Evolutionary conservation across 2,888 invertebrate species (phyloP), one percentile per base, ranked within the genome.

Genomic region (Agrotis segetum): DNA sequence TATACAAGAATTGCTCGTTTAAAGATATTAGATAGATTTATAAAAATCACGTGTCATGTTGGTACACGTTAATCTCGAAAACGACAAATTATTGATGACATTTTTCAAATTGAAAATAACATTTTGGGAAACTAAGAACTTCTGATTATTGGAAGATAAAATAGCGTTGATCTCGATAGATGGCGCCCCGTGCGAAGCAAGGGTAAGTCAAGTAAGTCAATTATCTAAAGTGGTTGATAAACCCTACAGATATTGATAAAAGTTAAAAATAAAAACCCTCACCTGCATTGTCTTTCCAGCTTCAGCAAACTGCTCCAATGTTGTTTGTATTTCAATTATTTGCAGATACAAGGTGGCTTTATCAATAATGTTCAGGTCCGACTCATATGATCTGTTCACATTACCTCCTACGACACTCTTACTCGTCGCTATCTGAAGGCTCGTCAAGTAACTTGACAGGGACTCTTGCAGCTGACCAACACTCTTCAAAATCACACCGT

Each of bases 341-440:
- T 99, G 99, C 81, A 99, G 96, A 92, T 98, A 99, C 75, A 99
- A 96, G 0, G 98, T 98, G 0, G 99, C 98, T 89, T 98, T 97
- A 88, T 99, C 99, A 2, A 97, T 96, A 24, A 97, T 92, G 70
- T 97, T 96, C 73, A 98, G 92, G 79, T 96, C 96, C 2, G 93
- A 87, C 58, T 95, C 94, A 69, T 88, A 92, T 66, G 91, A 88
- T 71, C 92, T 89, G 78, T 85, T 93, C 4, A 87, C 78, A 77
- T 88, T 92, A 47, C 88, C 91, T 9, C 88, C 91, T 11, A 82
- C 81, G 16, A 79, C 79, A 85, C 79, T 92, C 76, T 92, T 93
- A 74, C 90, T 93, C n/a, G 96, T 97, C 0, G 97, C 93, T 76
- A 98, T 96, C 69, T 97, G 97, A 90, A 99, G 96, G 16, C 99